Evolutionary conservation across 1,140 invertebrate genomes (phyloP).

Genomic region (Solen grandis): DNA sequence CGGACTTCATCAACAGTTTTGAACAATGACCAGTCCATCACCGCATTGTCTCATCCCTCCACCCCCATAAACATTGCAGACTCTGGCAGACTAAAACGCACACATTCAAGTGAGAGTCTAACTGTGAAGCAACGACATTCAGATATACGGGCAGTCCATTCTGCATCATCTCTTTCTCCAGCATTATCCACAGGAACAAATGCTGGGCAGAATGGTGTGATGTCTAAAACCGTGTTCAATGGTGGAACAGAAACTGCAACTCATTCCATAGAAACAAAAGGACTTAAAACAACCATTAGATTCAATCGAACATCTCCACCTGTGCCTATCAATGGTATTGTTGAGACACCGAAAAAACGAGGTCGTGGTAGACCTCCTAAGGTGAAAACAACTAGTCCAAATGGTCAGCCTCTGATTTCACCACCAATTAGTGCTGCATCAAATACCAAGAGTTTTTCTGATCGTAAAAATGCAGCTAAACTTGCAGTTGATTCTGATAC

Average conservation of each 20-base stretch:
- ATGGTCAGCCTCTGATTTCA: slow-evolving; percentile 1
- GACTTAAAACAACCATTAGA: slow-evolving; percentile 52
- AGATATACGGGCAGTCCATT: slow-evolving; percentile 25
- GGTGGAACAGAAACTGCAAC: slow-evolving; percentile 37
- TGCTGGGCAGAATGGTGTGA: slow-evolving; percentile 51
- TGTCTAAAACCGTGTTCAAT: slow-evolving; percentile 34
- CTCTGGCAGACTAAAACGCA: slow-evolving; percentile 24
- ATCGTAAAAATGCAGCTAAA: slow-evolving; percentile 36
- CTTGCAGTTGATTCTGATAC: slow-evolving; percentile 21
- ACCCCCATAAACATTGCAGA: background rate
- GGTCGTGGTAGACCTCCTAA: slow-evolving; percentile 42
- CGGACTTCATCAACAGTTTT: slow-evolving; percentile 8
- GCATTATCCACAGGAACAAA: background rate
- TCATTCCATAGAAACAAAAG: slow-evolving; percentile 57
- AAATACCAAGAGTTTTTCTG: slow-evolving; percentile 39
- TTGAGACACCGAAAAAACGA: slow-evolving; percentile 45
- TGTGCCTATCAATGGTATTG: slow-evolving; percentile 40
- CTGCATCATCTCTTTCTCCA: background rate
- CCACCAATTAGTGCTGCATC: slow-evolving; percentile 40
- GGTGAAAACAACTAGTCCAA: background rate
- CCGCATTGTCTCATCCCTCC: background rate
- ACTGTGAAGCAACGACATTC: background rate
- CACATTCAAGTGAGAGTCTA: slow-evolving; percentile 40
- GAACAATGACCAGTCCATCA: slow-evolving; percentile 15
- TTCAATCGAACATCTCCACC: slow-evolving; percentile 53